These are phyloP conservation scores for Rostratula benghalensis DNA, from an alignment of 2,113 vertebrate species.

Conservation along the genomic window DNA sequence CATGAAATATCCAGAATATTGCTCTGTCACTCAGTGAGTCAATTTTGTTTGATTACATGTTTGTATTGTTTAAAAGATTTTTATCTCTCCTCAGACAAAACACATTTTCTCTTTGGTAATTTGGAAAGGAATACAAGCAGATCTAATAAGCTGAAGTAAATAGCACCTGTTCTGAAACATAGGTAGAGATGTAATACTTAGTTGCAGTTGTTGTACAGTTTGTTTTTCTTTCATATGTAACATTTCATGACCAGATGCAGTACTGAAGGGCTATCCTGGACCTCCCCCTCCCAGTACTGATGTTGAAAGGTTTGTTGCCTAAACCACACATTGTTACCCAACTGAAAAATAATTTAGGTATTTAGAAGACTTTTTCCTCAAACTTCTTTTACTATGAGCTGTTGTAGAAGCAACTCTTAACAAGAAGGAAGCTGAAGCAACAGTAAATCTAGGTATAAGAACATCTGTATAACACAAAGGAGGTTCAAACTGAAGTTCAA, in stretches of 20 bases:
- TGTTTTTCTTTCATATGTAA: not conserved
- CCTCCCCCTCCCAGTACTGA: not conserved
- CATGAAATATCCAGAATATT: not conserved
- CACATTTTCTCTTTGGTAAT: not conserved
- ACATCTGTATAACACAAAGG: not conserved
- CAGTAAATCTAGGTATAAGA: not conserved
- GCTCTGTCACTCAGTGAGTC: not conserved
- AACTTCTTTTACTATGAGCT: not conserved
- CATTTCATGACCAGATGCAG: not conserved
- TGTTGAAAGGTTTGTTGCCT: not conserved
- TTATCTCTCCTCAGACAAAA: not conserved
- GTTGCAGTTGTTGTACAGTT: not conserved
- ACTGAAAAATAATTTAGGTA: accelerated
- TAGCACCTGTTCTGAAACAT: not conserved
- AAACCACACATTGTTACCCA: not conserved
- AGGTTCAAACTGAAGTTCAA: not conserved
- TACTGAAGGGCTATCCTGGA: not conserved
- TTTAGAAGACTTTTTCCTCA: not conserved
- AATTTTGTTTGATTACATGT: not conserved
- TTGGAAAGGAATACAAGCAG: not conserved
- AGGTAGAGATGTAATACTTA: not conserved
- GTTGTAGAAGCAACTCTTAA: not conserved
- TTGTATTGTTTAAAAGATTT: not conserved
- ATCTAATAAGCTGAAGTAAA: not conserved
- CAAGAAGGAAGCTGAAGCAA: not conserved